Evolutionary conservation across 2,888 invertebrate species (phyloP).

Genomic region (Seira sanloemensis): DNA sequence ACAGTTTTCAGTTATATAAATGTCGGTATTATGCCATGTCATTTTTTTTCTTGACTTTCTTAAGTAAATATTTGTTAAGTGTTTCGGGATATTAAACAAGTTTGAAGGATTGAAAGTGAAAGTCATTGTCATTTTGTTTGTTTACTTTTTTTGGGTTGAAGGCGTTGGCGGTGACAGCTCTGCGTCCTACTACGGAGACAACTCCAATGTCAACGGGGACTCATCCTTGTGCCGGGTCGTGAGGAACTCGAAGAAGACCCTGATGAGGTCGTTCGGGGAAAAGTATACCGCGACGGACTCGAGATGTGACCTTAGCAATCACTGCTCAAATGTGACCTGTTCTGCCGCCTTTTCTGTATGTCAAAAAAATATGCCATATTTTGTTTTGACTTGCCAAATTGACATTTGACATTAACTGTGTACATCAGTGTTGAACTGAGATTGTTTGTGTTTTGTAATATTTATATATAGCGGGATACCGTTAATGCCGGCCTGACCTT

Average conservation of each 20-base stretch:
- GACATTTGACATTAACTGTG: no score
- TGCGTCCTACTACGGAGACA: background rate
- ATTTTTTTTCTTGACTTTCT: no score
- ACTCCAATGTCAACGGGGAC: slow-evolving; percentile 31
- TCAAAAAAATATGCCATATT: background rate
- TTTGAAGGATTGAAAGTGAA: background rate
- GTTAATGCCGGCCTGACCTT: slow-evolving; percentile 33
- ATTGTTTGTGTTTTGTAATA: background rate
- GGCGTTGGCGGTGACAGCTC: slow-evolving; percentile 38
- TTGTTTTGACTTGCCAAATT: background rate
- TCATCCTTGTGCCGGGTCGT: slow-evolving; percentile 43
- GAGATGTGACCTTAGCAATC: slow-evolving; percentile 29
- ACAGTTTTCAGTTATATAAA: no score
- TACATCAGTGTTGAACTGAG: background rate
- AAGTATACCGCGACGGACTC: slow-evolving; percentile 24
- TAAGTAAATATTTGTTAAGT: no score
- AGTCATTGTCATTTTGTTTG: background rate
- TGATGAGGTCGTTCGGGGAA: slow-evolving; percentile 2
- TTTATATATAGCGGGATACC: slow-evolving; percentile 22
- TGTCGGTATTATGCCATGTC: no score
- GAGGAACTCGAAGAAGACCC: slow-evolving; percentile 6
- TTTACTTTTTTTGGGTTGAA: background rate
- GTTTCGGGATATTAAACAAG: no score
- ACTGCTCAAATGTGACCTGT: slow-evolving; percentile 39
- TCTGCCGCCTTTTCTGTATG: slow-evolving; percentile 31